A percentile compares a stretch with the other conserved stretches of the same genome.
phyloP scores from a whole-genome alignment of 1,140 invertebrate species.

The Archegozetes longisetosus region DNA sequence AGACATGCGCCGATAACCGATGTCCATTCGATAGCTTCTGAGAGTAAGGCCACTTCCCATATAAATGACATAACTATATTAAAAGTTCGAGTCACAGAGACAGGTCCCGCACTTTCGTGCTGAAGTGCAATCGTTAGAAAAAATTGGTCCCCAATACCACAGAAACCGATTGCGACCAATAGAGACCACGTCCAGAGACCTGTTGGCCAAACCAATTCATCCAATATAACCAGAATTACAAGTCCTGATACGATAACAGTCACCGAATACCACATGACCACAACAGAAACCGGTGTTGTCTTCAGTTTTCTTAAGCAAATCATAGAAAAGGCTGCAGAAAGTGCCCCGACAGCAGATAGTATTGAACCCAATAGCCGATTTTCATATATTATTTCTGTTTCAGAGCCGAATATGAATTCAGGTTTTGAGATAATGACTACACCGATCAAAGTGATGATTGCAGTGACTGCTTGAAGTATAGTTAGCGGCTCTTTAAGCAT shows the following conservation, averaged over 20 bases:
- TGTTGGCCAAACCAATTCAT: background rate
- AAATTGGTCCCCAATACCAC: constrained; percentile 73
- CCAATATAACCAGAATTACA: background rate
- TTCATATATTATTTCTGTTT: constrained; percentile 38
- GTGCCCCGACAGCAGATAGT: constrained; percentile 60
- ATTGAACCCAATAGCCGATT: constrained; percentile 44
- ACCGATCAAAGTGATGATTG: constrained; percentile 32
- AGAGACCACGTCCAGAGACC: constrained; percentile 26
- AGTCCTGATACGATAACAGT: constrained; percentile 1
- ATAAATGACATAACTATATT: constrained; percentile 74
- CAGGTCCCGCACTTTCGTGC: constrained; percentile 70
- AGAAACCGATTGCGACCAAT: constrained; percentile 57
- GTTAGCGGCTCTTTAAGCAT: constrained; percentile 37
- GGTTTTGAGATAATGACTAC: constrained; percentile 36
- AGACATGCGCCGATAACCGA: constrained; percentile 1
- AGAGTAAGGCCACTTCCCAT: constrained; percentile 1
- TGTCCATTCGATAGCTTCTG: constrained; percentile 9
- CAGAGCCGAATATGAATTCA: constrained; percentile 30
- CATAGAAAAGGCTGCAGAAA: constrained; percentile 73
- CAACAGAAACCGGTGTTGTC: constrained; percentile 58
- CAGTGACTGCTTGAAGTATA: constrained; percentile 33
- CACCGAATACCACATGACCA: constrained; percentile 45
- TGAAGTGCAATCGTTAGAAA: constrained; percentile 64
- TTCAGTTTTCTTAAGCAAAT: constrained; percentile 64
- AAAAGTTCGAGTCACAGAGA: constrained; percentile 66